Base-by-base conservation (phyloP, 1,140 invertebrate genomes). In the Harpegnathos saltator region DNA sequence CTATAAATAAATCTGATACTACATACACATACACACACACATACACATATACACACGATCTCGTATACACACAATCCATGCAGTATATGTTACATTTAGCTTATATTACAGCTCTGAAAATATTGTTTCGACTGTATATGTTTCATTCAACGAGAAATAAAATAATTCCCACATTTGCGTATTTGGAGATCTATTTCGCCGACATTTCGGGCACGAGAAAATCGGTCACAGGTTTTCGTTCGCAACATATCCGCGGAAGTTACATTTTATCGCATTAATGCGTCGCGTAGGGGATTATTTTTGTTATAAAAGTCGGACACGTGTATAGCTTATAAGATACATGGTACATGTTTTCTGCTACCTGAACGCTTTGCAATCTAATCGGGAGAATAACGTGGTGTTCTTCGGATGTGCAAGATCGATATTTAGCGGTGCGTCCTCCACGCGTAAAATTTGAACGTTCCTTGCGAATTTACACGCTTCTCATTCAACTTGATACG, bases 401-500 rank as follows among this genome's bases (percentile, higher is more conserved):
- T 56, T 29, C 4, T 58, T 19, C 33, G 63, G 63, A 29, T n/a
- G 19, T 77, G 68, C 52, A 26, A 56, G 22, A 56, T 54, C 22
- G 63, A 80, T 59, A 80, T 69, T 71, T 58, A 38, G 17, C 38
- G 22, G 22, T 63, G 15, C 58, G 66, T 38, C n/a, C 26, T 73
- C 24, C 38, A 58, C 19, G 54, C 65, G 38, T 44, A 9, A 62
- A 58, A 24, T 50, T 52, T 44, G 38, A 80, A 69, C n/a, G 68
- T 78, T 72, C 48, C 59, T 33, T 71, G 38, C 56, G 84, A 52
- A 73, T 69, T 44, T 78, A n/a, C 56, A n/a, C 86, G 62, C 59
- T 58, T 87, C 26, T 58, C 84, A 87, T 69, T 56, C 44, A 77
- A 81, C 58, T 50, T 73, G 1, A 83, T 78, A 66, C 72, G 72